These are phyloP conservation scores for Arrhopalites spinosus DNA, from an alignment of 2,888 invertebrate genomes.

Conservation along the genomic window DNA sequence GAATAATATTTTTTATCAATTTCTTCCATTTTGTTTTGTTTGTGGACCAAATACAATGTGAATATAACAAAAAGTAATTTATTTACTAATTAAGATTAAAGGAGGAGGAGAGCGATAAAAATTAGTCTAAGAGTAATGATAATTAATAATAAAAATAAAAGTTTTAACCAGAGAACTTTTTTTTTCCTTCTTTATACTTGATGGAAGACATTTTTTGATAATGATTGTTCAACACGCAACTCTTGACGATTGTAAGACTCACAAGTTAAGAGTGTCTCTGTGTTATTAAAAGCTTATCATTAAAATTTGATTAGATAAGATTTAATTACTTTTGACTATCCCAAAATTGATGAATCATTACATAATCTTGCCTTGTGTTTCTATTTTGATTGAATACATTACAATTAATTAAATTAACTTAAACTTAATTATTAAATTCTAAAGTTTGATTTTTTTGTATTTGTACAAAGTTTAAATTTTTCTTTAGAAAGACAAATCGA, in stretches of 20 bases:
- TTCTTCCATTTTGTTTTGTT: too few relatives aligned
- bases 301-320: background rate
- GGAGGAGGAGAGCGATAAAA: too few relatives aligned
- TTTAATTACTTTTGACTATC: background rate
- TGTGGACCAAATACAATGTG: too few relatives aligned
- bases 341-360: background rate
- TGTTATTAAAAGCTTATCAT: background rate
- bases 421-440: background rate
- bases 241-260: background rate
- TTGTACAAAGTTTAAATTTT: conserved; percentile 10
- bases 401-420: background rate
- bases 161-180: too few relatives aligned
- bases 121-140: too few relatives aligned
- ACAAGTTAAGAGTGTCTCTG: background rate
- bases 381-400: background rate
- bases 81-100: too few relatives aligned
- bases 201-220: too few relatives aligned
- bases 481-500: conserved; percentile 22
- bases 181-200: too few relatives aligned
- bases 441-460: background rate
- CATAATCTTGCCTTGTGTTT: too few relatives aligned
- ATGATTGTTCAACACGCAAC: conserved; percentile 20
- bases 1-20: too few relatives aligned
- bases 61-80: too few relatives aligned
- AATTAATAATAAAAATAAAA: too few relatives aligned